These are phyloP conservation scores for Mimachlamys varia DNA, from an alignment of 2,888 invertebrate genomes.

Conservation along the genomic window DNA sequence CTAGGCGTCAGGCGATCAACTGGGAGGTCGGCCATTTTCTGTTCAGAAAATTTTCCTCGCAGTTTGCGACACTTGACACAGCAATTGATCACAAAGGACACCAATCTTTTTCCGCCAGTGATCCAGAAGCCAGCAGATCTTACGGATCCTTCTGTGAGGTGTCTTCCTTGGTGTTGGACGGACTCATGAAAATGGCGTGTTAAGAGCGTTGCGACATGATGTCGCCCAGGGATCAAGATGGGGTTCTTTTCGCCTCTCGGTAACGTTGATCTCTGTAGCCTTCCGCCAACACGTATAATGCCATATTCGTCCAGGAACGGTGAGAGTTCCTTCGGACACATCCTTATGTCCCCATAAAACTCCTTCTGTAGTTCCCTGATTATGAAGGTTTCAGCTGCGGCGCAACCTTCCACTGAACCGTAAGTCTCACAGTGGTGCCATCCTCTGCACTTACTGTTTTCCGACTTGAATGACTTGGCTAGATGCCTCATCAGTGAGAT, in stretches of 20 bases:
- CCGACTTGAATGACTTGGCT: slow-evolving; percentile 44
- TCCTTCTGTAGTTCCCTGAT: too few relatives aligned
- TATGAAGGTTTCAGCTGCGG: too few relatives aligned
- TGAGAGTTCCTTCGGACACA: not conserved
- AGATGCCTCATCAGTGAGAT: not conserved
- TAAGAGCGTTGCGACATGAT: too few relatives aligned
- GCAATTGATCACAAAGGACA: slow-evolving; percentile 43
- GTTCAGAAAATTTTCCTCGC: slow-evolving; percentile 36
- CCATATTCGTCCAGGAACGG: slow-evolving; percentile 47
- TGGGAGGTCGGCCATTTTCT: slow-evolving; percentile 49
- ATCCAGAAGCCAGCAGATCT: slow-evolving; percentile 55
- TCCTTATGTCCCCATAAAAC: too few relatives aligned
- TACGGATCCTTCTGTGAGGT: slow-evolving; percentile 52
- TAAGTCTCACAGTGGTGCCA: slow-evolving; percentile 45
- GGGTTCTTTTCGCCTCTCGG: not conserved
- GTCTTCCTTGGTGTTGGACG: slow-evolving; percentile 54
- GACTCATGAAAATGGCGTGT: slow-evolving; percentile 17
- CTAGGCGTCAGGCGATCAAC: slow-evolving; percentile 39
- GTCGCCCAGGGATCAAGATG: too few relatives aligned
- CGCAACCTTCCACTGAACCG: not conserved
- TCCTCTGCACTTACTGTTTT: not conserved
- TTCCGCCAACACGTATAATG: slow-evolving; percentile 47
- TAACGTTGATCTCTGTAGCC: slow-evolving; percentile 40
- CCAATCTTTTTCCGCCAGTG: slow-evolving; percentile 44
- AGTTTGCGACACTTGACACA: slow-evolving; percentile 47